Percentiles rank a stretch among this genome's conserved stretches.
These are phyloP conservation scores for Lepidurus arcticus DNA, from an alignment of 1,140 invertebrate species.

Conservation along the genomic window DNA sequence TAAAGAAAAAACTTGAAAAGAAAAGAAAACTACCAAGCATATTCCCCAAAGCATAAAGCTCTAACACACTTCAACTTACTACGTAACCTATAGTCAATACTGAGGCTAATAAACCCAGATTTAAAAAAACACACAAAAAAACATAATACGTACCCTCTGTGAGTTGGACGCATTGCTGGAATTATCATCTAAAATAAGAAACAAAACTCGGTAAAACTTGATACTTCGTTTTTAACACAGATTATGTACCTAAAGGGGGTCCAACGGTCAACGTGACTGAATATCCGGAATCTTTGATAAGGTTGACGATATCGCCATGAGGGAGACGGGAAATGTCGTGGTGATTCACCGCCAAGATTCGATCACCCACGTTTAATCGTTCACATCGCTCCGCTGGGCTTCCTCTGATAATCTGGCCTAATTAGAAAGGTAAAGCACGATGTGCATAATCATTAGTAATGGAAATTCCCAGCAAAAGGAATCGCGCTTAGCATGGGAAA, in stretches of 20 bases:
- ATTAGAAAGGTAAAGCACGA: slow-evolving; percentile 26
- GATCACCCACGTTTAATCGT: slow-evolving; percentile 84
- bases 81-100: neutral
- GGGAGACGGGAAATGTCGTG: slow-evolving; percentile 83
- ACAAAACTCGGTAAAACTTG: slow-evolving; percentile 41
- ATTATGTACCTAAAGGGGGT: slow-evolving; percentile 53
- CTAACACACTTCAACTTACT: neutral
- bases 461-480: neutral
- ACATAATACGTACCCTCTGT: slow-evolving; percentile 48
- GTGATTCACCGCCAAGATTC: slow-evolving; percentile 92
- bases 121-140: neutral
- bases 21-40: slow-evolving; percentile 28
- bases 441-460: neutral
- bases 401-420: slow-evolving; percentile 85
- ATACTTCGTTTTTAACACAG: slow-evolving; percentile 30
- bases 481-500: neutral
- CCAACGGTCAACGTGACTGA: slow-evolving; percentile 84
- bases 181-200: slow-evolving; percentile 41
- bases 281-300: slow-evolving; percentile 75
- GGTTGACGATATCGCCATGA: slow-evolving; percentile 93
- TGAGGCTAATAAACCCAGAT: neutral
- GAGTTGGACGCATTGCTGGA: slow-evolving; percentile 52
- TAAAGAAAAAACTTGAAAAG: neutral
- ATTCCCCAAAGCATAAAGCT: slow-evolving; percentile 27
- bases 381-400: slow-evolving; percentile 91